phyloP scores from a whole-genome alignment of 92 coral and sea anemone species.

The Siderastrea siderea region DNA sequence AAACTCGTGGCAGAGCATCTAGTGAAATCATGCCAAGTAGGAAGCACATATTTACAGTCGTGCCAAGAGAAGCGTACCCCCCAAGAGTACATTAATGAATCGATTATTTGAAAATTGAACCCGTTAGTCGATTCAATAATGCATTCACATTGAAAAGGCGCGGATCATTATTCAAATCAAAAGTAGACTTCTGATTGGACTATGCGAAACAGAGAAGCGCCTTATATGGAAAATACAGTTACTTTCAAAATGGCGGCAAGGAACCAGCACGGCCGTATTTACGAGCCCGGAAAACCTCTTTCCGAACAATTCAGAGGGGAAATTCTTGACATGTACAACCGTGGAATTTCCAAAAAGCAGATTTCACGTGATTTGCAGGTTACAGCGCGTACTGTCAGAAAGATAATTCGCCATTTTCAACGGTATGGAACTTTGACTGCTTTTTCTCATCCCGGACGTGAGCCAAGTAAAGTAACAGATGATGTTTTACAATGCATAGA shows the following conservation, averaged over 20 bases:
- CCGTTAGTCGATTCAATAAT: too few relatives aligned
- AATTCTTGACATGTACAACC: conserved; percentile 9
- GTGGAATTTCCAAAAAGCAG: conserved; percentile 23
- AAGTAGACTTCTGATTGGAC: too few relatives aligned
- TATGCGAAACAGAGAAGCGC: too few relatives aligned
- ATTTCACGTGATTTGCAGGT: conserved; percentile 15
- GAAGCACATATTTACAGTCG: too few relatives aligned
- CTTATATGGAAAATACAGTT: too few relatives aligned
- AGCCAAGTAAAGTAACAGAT: conserved; percentile 15
- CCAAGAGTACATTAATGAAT: too few relatives aligned
- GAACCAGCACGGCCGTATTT: conserved; percentile 5
- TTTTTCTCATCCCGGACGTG: conserved; percentile 26
- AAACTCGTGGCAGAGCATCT: too few relatives aligned
- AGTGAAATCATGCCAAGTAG: too few relatives aligned
- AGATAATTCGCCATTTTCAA: conserved; percentile 23
- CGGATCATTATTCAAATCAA: too few relatives aligned
- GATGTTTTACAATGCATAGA: conserved; percentile 31
- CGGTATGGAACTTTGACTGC: conserved; percentile 21
- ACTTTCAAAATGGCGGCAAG: conserved; percentile 46
- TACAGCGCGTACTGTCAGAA: conserved; percentile 18
- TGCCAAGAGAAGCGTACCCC: too few relatives aligned
- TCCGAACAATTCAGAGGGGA: conserved; percentile 20
- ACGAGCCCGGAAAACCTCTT: conserved; percentile 50
- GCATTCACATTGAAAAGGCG: too few relatives aligned
- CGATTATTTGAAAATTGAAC: too few relatives aligned